phyloP scores from a whole-genome alignment of 1,140 invertebrate genomes.

The Microplitis demolitor region DNA sequence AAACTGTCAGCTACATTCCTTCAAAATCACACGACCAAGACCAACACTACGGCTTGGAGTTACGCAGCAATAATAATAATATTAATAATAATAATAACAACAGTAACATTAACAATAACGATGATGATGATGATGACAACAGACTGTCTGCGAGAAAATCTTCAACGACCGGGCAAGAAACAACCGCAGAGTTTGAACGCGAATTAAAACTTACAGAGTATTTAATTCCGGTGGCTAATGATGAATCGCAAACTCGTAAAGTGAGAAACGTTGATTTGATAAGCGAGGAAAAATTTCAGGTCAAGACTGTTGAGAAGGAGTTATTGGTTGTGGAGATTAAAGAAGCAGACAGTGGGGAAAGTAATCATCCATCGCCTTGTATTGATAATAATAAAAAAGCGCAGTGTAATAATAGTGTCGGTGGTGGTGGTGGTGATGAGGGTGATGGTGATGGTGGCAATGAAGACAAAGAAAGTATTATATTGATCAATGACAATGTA shows the following conservation, averaged over 20 bases:
- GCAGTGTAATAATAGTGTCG: constrained; percentile 19
- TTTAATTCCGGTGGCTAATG: constrained; percentile 35
- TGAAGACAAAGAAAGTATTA: not conserved
- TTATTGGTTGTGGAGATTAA: constrained; percentile 55
- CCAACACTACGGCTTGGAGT: constrained; percentile 9
- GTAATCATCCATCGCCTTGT: constrained; percentile 54
- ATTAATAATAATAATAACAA: not conserved
- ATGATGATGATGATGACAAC: constrained; percentile 19
- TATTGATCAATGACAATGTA: not conserved
- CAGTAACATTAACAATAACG: not conserved
- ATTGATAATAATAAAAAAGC: constrained; percentile 49
- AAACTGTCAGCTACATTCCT: constrained; percentile 18
- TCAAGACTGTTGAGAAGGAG: constrained; percentile 47
- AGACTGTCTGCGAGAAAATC: constrained; percentile 9
- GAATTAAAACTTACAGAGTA: constrained; percentile 48
- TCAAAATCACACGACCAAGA: constrained; percentile 20
- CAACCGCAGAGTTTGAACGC: constrained; percentile 42
- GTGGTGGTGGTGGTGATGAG: constrained; percentile 14
- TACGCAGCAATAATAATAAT: no score
- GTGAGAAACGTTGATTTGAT: constrained; percentile 40
- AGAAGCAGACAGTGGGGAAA: constrained; percentile 57
- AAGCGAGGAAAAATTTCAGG: constrained; percentile 33
- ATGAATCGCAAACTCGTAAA: constrained; percentile 37
- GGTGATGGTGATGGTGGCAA: constrained; percentile 1
- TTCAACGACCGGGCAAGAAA: constrained; percentile 39